Percentiles rank a stretch among this genome's conserved stretches.
Conservation (phyloP, 2,888 invertebrate genomes). For the Andrena fulva region DNA sequence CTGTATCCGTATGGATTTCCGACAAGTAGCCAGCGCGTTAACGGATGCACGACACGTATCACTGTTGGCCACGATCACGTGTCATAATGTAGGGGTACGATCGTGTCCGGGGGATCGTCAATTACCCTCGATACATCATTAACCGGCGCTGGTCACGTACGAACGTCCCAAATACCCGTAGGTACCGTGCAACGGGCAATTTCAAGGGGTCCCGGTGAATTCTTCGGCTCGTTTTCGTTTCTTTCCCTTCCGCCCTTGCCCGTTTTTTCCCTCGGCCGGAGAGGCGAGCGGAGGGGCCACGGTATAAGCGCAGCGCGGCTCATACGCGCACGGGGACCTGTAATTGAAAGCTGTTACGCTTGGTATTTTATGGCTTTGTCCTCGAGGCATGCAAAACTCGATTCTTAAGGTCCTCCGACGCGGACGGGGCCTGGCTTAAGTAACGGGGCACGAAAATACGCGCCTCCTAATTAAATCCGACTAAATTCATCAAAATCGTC, state of each 20-base stretch:
- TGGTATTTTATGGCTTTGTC: constrained; percentile 82
- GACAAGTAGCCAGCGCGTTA: not conserved
- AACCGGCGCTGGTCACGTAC: constrained; percentile 57
- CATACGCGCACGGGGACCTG: constrained; percentile 75
- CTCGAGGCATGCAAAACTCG: constrained; percentile 81
- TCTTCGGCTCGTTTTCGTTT: constrained; percentile 52
- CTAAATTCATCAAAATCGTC: constrained; percentile 80
- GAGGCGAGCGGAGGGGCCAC: constrained; percentile 22
- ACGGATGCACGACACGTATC: constrained; percentile 38
- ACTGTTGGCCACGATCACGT: constrained; percentile 28
- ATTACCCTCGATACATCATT: constrained; percentile 58
- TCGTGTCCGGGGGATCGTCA: constrained; percentile 8
- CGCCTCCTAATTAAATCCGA: constrained; percentile 80
- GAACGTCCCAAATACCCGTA: constrained; percentile 16
- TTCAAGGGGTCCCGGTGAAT: constrained; percentile 58
- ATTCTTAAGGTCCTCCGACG: constrained; percentile 75
- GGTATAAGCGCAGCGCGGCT: constrained; percentile 56
- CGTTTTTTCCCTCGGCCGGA: constrained; percentile 34
- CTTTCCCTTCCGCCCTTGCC: constrained; percentile 14
- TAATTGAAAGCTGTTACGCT: constrained; percentile 84
- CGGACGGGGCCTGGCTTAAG: constrained; percentile 57
- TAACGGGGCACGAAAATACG: constrained; percentile 76
- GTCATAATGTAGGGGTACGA: constrained; percentile 48
- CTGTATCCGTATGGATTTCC: too few relatives aligned
- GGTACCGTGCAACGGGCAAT: constrained; percentile 44